Conservation (phyloP, 35 echinoderm and acorn worm genomes). For the Holothuria glaberrima region DNA sequence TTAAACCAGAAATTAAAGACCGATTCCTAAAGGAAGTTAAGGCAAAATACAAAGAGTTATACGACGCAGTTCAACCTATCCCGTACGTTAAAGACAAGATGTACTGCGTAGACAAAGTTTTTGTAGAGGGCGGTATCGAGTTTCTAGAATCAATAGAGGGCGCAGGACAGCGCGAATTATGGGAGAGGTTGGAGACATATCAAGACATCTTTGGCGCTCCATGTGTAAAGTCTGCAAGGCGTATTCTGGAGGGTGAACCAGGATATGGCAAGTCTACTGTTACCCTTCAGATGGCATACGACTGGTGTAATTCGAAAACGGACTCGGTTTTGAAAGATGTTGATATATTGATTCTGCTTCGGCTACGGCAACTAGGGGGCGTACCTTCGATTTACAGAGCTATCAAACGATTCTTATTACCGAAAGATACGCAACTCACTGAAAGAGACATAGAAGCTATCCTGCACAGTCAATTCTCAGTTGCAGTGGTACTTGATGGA, state of each 20-base stretch:
- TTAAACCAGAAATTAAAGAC: not conserved
- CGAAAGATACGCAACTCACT: not conserved
- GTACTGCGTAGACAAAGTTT: not conserved
- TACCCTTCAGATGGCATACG: not conserved
- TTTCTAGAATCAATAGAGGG: not conserved
- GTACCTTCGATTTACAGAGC: not conserved
- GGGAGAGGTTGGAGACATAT: not conserved
- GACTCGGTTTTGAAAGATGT: not conserved
- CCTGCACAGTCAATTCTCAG: not conserved
- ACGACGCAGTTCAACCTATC: not conserved
- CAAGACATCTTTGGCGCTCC: not conserved
- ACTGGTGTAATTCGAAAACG: not conserved
- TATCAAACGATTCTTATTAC: conserved; percentile 10
- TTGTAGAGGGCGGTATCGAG: conserved; percentile 1
- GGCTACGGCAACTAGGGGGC: not conserved
- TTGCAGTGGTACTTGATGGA: not conserved
- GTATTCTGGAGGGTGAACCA: not conserved
- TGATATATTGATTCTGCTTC: not conserved
- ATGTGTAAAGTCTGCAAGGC: not conserved
- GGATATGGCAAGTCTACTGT: conserved; percentile 28
- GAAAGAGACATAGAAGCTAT: not conserved
- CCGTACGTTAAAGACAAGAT: conserved; percentile 9
- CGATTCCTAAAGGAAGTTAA: not conserved
- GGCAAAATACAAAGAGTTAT: not conserved
- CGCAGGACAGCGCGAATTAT: not conserved